Evolutionary conservation across 37 sponge, comb jelly and placozoan species (phyloP).

Genomic region (Oopsacas minuta): DNA sequence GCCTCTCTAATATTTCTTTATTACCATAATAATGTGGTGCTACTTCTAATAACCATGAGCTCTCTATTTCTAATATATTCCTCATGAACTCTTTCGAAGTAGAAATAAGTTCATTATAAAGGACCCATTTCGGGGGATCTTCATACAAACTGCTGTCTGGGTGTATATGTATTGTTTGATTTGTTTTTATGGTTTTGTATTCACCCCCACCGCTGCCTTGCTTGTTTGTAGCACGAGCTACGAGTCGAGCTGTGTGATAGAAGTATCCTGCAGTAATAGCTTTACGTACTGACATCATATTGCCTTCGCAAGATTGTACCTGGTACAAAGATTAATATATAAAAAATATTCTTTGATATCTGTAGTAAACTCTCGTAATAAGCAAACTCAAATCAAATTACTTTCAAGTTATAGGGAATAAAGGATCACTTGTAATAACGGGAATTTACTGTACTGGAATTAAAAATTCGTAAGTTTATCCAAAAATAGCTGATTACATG

Average conservation of each 20-base stretch:
- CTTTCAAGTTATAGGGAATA: too few relatives aligned
- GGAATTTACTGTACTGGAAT: too few relatives aligned
- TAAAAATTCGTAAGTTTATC: too few relatives aligned
- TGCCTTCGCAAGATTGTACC: neutral
- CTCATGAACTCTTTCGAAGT: constrained; percentile 96
- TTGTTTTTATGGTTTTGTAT: constrained; percentile 78
- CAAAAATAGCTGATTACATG: too few relatives aligned
- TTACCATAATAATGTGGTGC: constrained; percentile 97
- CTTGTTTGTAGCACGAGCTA: constrained; percentile 18
- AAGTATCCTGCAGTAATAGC: constrained; percentile 95
- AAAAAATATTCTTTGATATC: too few relatives aligned
- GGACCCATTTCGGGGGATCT: constrained; percentile 86
- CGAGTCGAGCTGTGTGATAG: constrained; percentile 79
- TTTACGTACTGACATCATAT: constrained; percentile 24
- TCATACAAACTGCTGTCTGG: constrained; percentile 92
- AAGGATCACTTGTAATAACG: too few relatives aligned
- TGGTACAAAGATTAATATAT: too few relatives aligned
- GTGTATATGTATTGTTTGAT: constrained; percentile 86
- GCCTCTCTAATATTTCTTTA: constrained; percentile 63
- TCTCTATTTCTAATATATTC: constrained; percentile 89
- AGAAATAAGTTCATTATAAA: constrained; percentile 86
- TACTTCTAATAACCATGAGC: constrained; percentile 88
- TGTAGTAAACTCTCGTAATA: too few relatives aligned
- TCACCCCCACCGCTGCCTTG: constrained; percentile 53
- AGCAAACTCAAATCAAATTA: too few relatives aligned